Percentiles rank a stretch among this genome's conserved stretches.
Conservation (phyloP, 1,140 invertebrate species). For the Eriosoma lanigerum region DNA sequence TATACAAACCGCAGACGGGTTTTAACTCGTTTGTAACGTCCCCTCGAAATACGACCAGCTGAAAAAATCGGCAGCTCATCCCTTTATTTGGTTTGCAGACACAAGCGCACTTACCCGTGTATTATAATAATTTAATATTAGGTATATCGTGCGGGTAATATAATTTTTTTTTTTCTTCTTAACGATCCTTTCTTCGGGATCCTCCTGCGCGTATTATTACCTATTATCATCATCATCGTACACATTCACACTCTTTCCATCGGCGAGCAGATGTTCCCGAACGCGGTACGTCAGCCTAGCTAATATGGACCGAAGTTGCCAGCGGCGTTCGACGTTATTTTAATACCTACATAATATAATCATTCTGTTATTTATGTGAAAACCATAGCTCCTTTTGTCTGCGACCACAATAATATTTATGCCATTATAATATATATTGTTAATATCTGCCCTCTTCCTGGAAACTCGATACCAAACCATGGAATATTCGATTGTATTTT, state of each 20-base stretch:
- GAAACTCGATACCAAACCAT: not conserved
- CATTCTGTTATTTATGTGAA: conserved; percentile 47
- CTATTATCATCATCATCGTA: not conserved
- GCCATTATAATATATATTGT: not conserved
- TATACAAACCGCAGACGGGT: not conserved
- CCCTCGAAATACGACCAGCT: not conserved
- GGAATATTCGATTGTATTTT: not conserved
- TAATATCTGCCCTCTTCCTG: no score
- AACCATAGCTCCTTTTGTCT: conserved; percentile 16
- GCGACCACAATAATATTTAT: conserved; percentile 35
- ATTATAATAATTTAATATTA: conserved; percentile 45
- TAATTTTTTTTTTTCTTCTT: conserved; percentile 30
- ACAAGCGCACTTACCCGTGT: not conserved
- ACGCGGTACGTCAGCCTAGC: not conserved
- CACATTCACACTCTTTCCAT: conserved; percentile 23
- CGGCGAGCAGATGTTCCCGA: conserved; percentile 27
- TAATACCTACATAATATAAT: not conserved
- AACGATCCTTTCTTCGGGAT: conserved; percentile 48
- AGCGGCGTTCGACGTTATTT: not conserved
- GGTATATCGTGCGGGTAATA: conserved; percentile 7
- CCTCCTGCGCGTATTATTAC: not conserved
- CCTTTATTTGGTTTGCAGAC: not conserved
- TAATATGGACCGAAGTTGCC: not conserved
- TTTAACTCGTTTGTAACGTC: not conserved
- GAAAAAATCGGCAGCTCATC: conserved; percentile 5